phyloP scores from a whole-genome alignment of 1,140 invertebrate species.

The Calephelis nemesis region DNA sequence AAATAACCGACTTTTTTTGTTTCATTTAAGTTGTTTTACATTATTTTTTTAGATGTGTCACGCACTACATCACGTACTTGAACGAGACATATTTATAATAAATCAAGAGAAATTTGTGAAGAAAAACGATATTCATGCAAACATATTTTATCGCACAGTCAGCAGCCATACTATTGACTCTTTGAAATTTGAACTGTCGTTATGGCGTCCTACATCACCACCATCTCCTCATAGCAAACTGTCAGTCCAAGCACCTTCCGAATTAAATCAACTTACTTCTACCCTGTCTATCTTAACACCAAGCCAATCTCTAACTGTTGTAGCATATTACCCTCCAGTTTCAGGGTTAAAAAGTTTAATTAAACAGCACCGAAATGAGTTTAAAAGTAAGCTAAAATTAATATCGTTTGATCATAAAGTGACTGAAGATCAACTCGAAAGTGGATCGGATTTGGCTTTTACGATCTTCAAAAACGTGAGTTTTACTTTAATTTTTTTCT shows the following conservation, averaged over 20 bases:
- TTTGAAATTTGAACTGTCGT: conserved; percentile 25
- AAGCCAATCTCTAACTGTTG: conserved; percentile 34
- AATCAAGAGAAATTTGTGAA: too few relatives aligned
- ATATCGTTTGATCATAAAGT: conserved; percentile 37
- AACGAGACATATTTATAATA: too few relatives aligned
- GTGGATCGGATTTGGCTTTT: conserved; percentile 36
- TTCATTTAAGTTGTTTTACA: too few relatives aligned
- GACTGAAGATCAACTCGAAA: conserved; percentile 30
- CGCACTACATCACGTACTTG: too few relatives aligned
- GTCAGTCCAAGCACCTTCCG: conserved; percentile 31
- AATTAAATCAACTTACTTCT: conserved; percentile 29
- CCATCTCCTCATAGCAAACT: conserved; percentile 31
- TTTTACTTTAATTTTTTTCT: too few relatives aligned
- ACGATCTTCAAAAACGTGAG: conserved; percentile 46
- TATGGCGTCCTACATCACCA: conserved; percentile 33
- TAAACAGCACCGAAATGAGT: conserved; percentile 41
- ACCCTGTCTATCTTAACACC: conserved; percentile 28
- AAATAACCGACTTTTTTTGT: too few relatives aligned
- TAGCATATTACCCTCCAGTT: conserved; percentile 34
- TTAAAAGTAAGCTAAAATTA: conserved; percentile 37
- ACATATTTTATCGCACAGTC: conserved; percentile 28
- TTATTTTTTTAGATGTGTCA: too few relatives aligned
- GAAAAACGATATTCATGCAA: conserved; percentile 20
- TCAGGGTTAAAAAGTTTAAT: conserved; percentile 39
- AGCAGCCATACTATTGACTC: conserved; percentile 26